Percentiles rank a stretch among this genome's conserved stretches.
Evolutionary conservation across 2,797 vertebrate species (phyloP).

Genomic region (Tokudaia tokunoshimensis): DNA sequence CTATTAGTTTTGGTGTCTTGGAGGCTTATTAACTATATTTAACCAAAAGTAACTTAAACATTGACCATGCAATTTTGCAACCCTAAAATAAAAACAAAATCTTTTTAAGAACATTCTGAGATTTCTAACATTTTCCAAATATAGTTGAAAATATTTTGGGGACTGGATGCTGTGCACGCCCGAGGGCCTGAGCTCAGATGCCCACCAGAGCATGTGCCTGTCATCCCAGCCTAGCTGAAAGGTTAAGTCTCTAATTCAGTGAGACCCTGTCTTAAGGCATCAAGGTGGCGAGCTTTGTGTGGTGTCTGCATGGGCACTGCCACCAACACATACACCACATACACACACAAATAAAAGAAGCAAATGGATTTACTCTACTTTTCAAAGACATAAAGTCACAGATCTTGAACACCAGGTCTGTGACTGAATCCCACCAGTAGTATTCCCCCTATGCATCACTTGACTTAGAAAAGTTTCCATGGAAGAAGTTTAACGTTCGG

Average conservation of each 20-base stretch:
- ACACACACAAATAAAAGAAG: background rate
- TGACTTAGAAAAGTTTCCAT: background rate
- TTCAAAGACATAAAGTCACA: background rate
- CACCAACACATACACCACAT: background rate
- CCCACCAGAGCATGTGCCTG: background rate
- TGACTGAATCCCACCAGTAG: too few relatives aligned
- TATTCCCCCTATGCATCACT: background rate
- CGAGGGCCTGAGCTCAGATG: background rate
- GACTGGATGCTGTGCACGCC: background rate
- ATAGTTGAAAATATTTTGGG: background rate
- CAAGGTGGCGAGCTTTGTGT: background rate
- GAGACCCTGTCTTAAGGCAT: background rate
- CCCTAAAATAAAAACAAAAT: background rate
- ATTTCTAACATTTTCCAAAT: background rate
- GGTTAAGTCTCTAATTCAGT: background rate
- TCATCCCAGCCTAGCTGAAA: background rate
- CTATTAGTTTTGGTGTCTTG: background rate
- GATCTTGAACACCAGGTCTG: background rate
- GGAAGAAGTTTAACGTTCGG: background rate
- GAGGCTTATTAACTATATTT: background rate
- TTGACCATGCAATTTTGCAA: background rate
- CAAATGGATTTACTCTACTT: background rate
- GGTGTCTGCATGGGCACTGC: background rate
- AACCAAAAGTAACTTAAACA: background rate
- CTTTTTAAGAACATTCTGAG: background rate